Evolutionary conservation across 2,888 invertebrate species (phyloP).

Genomic region (Cremastobaeus sp.): DNA sequence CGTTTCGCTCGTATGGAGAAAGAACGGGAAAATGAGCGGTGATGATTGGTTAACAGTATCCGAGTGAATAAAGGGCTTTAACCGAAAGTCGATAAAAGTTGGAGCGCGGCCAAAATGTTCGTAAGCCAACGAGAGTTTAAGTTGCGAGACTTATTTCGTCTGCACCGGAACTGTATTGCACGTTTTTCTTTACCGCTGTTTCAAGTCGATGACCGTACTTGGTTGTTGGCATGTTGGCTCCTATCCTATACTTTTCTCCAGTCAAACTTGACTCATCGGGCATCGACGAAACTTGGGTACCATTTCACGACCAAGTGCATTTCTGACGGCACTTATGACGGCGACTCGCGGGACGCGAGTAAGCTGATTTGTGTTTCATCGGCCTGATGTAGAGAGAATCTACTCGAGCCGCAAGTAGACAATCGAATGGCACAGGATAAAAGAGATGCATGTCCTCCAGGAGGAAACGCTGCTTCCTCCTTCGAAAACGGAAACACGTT

Average conservation of each 20-base stretch:
- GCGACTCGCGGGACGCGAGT: too few relatives aligned
- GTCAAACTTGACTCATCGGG: constrained; percentile 17
- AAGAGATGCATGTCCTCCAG: neutral
- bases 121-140: constrained; percentile 15
- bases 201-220: constrained; percentile 53
- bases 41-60: too few relatives aligned
- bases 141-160: constrained; percentile 50
- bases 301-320: too few relatives aligned
- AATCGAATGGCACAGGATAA: constrained; percentile 3
- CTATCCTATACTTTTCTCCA: too few relatives aligned
- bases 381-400: too few relatives aligned
- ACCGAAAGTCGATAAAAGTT: constrained; percentile 51
- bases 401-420: neutral
- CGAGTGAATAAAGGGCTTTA: constrained; percentile 33
- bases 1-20: too few relatives aligned
- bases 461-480: constrained; percentile 32
- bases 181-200: constrained; percentile 38
- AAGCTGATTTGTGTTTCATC: too few relatives aligned
- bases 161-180: constrained; percentile 49
- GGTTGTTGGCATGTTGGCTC: too few relatives aligned
- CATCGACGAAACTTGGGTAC: too few relatives aligned
- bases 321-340: neutral
- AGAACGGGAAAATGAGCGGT: too few relatives aligned
- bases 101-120: constrained; percentile 30
- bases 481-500: constrained; percentile 42